phyloP scores from a whole-genome alignment of 2,888 invertebrate species.

The Lithophane leautieri region DNA sequence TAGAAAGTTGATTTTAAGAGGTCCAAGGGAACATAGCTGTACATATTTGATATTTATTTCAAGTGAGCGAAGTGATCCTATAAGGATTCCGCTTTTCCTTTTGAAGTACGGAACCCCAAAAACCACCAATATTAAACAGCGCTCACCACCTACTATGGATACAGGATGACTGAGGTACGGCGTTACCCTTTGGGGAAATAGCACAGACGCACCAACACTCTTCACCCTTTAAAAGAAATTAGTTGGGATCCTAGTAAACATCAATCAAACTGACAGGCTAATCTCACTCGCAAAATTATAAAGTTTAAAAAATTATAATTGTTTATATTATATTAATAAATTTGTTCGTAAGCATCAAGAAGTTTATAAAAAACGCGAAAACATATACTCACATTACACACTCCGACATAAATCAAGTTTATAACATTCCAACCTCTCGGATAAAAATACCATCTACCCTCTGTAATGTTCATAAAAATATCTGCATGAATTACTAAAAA shows the following conservation, averaged over 20 bases:
- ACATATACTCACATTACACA: not conserved
- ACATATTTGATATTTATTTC: no score
- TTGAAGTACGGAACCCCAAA: no score
- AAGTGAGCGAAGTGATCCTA: no score
- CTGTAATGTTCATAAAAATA: no score
- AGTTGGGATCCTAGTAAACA: no score
- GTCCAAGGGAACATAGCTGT: no score
- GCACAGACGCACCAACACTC: not conserved
- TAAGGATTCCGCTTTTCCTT: no score
- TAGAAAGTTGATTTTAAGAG: no score
- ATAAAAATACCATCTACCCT: no score
- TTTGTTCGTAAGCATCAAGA: not conserved
- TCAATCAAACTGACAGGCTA: not conserved
- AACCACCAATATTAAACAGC: not conserved
- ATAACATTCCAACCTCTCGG: not conserved
- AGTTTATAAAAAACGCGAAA: not conserved
- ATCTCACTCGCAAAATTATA: not conserved
- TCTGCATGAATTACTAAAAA: no score
- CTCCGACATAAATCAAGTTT: not conserved
- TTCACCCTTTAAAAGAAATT: not conserved
- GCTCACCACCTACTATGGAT: not conserved
- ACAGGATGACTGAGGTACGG: not conserved
- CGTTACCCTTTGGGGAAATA: not conserved
- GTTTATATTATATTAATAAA: no score
- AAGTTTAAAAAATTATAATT: no score